Evolutionary conservation across 2,113 vertebrate species (phyloP), one percentile per base, ranked within the genome.

Genomic region (Coreoperca whiteheadi): DNA sequence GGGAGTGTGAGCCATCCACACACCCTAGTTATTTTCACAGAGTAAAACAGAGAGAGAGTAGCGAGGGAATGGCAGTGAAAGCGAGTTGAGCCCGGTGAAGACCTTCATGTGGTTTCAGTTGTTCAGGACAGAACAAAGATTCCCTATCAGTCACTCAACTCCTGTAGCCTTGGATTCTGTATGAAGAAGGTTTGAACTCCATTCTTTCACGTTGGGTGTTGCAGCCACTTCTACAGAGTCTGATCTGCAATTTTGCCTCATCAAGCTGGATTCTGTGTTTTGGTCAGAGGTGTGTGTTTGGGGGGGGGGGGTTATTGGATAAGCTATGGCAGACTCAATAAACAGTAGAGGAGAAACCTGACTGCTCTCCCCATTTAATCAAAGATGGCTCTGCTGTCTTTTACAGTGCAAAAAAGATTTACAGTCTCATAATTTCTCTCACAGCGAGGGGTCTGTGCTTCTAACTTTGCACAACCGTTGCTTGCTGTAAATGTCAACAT

Each of bases 331-430:
- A 72, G 15, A 51, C 73, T 84, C 54, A 65, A 81, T 59, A 60
- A 80, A 84, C 56, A 78, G 51, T 14, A 12, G 56, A 61, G 74
- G 53, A 70, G 48, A 82, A 84, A 67, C 59, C 76, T 75, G 46
- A 54, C 74, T 61, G 32, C 51, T 77, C 21, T 51, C 53, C 23
- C 60, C 76, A 76, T 80, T 86, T 79, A 84, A 89, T 82, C 81
- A 87, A 84, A 57, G 81, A 82, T 71, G 78, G 54, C 78, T 81
- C 76, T 66, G 69, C 69, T 73, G 15, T 82, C 68, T 69, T 82
- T 89, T 80, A 90, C 30, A 25, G 70, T 25, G 82, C 74, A 41
- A 73, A 56, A 74, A 30, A 72, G 79, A 89, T 86, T 86, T 70
- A 85, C 67, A 37, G 64, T 82, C 81, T 84, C 63, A 50, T 84